Conservation (phyloP, 2,888 invertebrate genomes). For the Cheilosia grossa region DNA sequence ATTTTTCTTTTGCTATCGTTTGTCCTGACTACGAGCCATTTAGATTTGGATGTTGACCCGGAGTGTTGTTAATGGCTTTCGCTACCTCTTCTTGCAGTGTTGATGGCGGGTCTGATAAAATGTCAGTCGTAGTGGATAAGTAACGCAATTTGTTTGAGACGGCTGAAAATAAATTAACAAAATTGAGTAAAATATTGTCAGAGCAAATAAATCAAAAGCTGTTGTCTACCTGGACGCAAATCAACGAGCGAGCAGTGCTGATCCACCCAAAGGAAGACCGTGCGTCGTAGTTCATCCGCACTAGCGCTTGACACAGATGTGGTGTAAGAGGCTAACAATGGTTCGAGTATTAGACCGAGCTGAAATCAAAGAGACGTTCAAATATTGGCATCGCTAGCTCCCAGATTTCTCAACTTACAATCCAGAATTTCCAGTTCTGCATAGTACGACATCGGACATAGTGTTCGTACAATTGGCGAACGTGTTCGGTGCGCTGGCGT, state of each 20-base stretch:
- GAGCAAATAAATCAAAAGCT: no score
- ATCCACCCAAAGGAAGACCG: constrained; percentile 96
- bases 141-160: constrained; percentile 95
- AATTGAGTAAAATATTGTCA: constrained; percentile 26
- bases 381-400: neutral
- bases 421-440: constrained; percentile 99
- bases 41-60: constrained; percentile 82
- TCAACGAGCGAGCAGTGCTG: constrained; percentile 97
- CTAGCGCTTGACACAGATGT: constrained; percentile 95
- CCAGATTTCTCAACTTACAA: constrained; percentile 86
- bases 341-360: constrained; percentile 96
- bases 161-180: constrained; percentile 85
- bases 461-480: constrained; percentile 96
- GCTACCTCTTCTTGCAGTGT: constrained; percentile 95
- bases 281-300: constrained; percentile 95
- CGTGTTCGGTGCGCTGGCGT: constrained; percentile 93
- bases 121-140: constrained; percentile 96
- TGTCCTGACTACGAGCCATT: constrained; percentile 67
- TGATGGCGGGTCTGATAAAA: constrained; percentile 92
- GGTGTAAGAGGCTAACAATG: constrained; percentile 95
- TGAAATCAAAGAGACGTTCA: constrained; percentile 81
- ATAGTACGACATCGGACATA: constrained; percentile 94
- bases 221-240: constrained; percentile 92
- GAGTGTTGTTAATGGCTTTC: constrained; percentile 86
- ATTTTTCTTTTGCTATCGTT: neutral